phyloP scores from a whole-genome alignment of 2,113 vertebrate species.

The Sitta europaea region DNA sequence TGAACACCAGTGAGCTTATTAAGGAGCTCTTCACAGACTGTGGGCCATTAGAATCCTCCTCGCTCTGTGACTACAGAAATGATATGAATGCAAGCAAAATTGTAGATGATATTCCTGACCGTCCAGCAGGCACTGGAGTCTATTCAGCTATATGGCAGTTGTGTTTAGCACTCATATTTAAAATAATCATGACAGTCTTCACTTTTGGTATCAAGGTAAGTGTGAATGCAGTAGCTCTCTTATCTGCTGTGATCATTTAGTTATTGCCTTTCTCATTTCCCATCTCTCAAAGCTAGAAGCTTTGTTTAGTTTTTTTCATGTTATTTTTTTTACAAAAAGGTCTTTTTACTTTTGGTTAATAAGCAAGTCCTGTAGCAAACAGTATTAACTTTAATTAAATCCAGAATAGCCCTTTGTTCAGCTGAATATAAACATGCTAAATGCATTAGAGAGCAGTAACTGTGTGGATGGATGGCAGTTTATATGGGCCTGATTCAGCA shows the following conservation, averaged over 20 bases:
- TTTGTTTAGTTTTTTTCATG: neutral
- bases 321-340: neutral
- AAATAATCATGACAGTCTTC: constrained; percentile 99
- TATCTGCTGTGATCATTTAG: neutral
- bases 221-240: neutral
- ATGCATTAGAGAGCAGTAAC: neutral
- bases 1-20: constrained; percentile 97
- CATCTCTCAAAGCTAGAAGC: neutral
- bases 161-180: constrained; percentile 94
- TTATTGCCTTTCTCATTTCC: neutral
- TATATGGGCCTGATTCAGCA: neutral
- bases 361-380: neutral
- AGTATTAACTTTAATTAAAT: neutral
- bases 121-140: constrained; percentile 88
- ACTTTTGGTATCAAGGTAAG: constrained; percentile 97
- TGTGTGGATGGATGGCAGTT: neutral
- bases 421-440: neutral
- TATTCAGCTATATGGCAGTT: constrained; percentile 98
- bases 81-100: constrained; percentile 93
- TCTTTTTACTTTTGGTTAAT: neutral
- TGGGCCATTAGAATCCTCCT: constrained; percentile 91
- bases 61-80: constrained; percentile 94
- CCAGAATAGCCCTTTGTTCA: neutral
- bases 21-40: constrained; percentile 98
- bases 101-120: constrained; percentile 87